A percentile compares a stretch with the other conserved stretches of the same genome.
These are phyloP conservation scores for Calosoma granatense DNA, from an alignment of 1,140 invertebrate genomes.

Conservation along the genomic window DNA sequence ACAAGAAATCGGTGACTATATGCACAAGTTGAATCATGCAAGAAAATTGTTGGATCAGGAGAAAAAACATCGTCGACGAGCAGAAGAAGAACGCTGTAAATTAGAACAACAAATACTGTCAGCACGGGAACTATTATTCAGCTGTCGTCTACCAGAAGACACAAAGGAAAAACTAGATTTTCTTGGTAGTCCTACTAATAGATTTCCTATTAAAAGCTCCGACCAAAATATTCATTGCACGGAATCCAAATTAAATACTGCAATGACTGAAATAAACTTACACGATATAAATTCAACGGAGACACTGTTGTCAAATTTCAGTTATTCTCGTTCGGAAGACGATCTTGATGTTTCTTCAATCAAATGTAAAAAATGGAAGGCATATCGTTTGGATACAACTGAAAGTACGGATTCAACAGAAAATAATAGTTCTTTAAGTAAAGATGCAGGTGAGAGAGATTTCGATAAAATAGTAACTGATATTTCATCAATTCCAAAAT, in stretches of 20 bases:
- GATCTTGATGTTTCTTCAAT: slow-evolving; percentile 60
- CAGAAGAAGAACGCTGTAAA: slow-evolving; percentile 50
- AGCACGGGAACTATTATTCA: slow-evolving; percentile 60
- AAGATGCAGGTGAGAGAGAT: too few relatives aligned
- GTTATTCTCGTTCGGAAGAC: slow-evolving; percentile 79
- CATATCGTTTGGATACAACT: slow-evolving; percentile 43
- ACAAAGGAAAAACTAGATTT: slow-evolving; percentile 72
- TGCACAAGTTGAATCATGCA: slow-evolving; percentile 66
- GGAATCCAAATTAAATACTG: slow-evolving; percentile 35
- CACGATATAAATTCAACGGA: slow-evolving; percentile 6
- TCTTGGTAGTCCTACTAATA: slow-evolving; percentile 46
- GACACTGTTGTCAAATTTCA: slow-evolving; percentile 64
- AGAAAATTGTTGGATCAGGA: slow-evolving; percentile 68
- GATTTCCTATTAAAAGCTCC: slow-evolving; percentile 32
- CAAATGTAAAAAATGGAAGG: slow-evolving; percentile 55
- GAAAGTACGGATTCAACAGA: too few relatives aligned
- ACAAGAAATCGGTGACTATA: slow-evolving; percentile 53
- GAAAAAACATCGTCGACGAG: slow-evolving; percentile 49
- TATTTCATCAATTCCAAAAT: too few relatives aligned
- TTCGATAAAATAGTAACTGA: too few relatives aligned
- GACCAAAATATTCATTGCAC: too few relatives aligned
- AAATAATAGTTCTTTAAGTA: too few relatives aligned
- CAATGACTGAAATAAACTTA: slow-evolving; percentile 31
- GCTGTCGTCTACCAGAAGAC: slow-evolving; percentile 67
- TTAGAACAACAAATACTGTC: slow-evolving; percentile 61